Evolutionary conservation across 2,797 vertebrate species (phyloP), one percentile per base, ranked within the genome.

Genomic region (Phoxinus dragarum): DNA sequence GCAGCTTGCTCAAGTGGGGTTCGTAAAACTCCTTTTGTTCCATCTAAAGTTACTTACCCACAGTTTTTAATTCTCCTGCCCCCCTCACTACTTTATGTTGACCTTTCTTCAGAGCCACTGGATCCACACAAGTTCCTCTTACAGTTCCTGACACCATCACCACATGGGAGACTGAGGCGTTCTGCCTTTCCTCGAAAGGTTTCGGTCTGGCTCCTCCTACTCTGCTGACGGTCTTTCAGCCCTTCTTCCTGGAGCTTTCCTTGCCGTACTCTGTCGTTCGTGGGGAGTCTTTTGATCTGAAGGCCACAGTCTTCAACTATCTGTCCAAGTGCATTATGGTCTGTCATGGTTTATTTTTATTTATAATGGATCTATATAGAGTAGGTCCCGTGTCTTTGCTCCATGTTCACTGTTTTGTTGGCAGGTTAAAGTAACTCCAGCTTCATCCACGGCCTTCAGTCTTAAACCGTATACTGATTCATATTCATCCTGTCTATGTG

Each of bases 1-100:
- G 80, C 80, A 81, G 6, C 80, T 81, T 27, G 7, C 47, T 71
- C 11, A 69, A 54, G 66, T 81, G 64, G 80, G 80, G 66, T 81
- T 71, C 27, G 23, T 59, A 2, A 11, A 0, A 2, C 44, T 47
- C 16, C 0, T 38, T 7, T 7, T 40, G 0, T 36, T 40, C 2
- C 12, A 2, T 59, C 23, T n/a, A n/a, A n/a, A 71, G 40, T 3
- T 7, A 7, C 6, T 23, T 27, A 1, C 3, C 71, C 7, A 2
- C 5, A 56, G 19, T 21, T 12, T 42, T 47, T 52, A 16, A 36
- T 61, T 8, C 3, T 38, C 0, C 3, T 4, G 1, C 12, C 44
- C 12, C 2, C 52, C 1, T n/a, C 3, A 23, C 1, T 54, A 12
- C 0, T 4, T 54, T 27, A 3, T 12, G 2, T 1, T 54, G 7